Conservation (phyloP, 2,797 vertebrate genomes). For the Anguilla anguilla region DNA sequence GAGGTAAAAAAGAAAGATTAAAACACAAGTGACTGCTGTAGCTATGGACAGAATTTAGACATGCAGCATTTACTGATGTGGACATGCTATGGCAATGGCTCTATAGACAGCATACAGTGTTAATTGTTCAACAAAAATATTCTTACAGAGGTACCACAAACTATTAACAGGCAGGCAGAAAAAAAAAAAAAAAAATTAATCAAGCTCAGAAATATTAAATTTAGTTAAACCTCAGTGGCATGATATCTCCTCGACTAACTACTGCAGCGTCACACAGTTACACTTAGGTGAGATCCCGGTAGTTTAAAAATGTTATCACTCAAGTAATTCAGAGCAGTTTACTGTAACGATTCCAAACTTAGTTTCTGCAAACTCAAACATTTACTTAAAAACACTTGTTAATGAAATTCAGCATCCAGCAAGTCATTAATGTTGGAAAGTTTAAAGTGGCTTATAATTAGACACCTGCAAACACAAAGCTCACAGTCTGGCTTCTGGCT, state of each 20-base stretch:
- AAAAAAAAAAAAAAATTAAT: neutral
- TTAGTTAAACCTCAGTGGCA: conserved; percentile 22
- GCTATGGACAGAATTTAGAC: conserved; percentile 3
- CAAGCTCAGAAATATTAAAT: neutral
- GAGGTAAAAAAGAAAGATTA: neutral
- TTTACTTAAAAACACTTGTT: conserved; percentile 42
- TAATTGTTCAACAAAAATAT: conserved; percentile 14
- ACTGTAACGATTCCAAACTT: conserved; percentile 31
- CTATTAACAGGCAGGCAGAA: conserved; percentile 20
- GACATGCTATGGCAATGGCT: neutral
- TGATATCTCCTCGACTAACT: neutral
- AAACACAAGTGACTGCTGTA: conserved; percentile 3
- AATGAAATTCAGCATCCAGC: conserved; percentile 41
- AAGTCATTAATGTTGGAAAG: conserved; percentile 41
- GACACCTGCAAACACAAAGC: conserved; percentile 50
- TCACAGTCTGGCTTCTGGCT: conserved; percentile 35
- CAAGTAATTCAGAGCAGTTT: conserved; percentile 35
- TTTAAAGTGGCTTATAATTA: conserved; percentile 47
- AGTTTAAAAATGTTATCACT: conserved; percentile 22
- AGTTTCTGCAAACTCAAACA: conserved; percentile 45
- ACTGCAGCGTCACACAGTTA: conserved; percentile 6
- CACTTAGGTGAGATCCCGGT: conserved; percentile 21
- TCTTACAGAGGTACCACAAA: neutral
- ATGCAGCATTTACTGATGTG: neutral
- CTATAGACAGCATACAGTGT: neutral